Percentiles rank a stretch among this genome's conserved stretches.
Evolutionary conservation across 64 coral and sea anemone species (phyloP).

Genomic region (Dendronephthya gigantea): DNA sequence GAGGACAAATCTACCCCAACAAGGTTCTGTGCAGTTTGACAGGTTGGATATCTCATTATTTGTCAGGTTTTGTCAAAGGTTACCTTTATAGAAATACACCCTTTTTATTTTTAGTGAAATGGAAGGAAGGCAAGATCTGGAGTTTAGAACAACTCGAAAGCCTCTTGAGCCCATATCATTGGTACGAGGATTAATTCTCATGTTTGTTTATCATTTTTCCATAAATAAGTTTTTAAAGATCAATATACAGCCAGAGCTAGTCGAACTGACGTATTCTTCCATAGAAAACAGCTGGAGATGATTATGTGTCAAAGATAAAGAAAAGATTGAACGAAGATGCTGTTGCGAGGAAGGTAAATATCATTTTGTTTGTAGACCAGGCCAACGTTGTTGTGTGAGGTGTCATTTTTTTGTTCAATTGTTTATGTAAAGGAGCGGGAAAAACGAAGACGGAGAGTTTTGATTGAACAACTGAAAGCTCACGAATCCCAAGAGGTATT

Average conservation of each 20-base stretch:
- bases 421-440: constrained; percentile 57
- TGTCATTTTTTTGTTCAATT: background rate
- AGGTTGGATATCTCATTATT: constrained; percentile 32
- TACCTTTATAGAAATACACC: background rate
- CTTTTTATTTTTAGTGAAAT: background rate
- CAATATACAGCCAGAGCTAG: no score
- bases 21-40: constrained; percentile 56
- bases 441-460: constrained; percentile 71
- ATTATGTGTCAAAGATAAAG: constrained; percentile 83
- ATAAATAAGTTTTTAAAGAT: no score
- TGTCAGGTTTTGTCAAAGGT: background rate
- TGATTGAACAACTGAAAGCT: constrained; percentile 88
- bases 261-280: no score
- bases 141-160: background rate
- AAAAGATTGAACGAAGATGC: constrained; percentile 72
- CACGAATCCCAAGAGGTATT: constrained; percentile 81
- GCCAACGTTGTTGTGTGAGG: background rate
- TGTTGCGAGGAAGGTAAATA: constrained; percentile 40
- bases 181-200: background rate
- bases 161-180: background rate
- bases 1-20: constrained; percentile 61
- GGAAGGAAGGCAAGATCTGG: background rate
- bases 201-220: no score
- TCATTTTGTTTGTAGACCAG: constrained; percentile 4
- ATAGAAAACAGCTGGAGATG: constrained; percentile 49